Evolutionary conservation across 2,888 invertebrate genomes (phyloP), one percentile per base, ranked within the genome.

Genomic region (Epirrhoe alternata): DNA sequence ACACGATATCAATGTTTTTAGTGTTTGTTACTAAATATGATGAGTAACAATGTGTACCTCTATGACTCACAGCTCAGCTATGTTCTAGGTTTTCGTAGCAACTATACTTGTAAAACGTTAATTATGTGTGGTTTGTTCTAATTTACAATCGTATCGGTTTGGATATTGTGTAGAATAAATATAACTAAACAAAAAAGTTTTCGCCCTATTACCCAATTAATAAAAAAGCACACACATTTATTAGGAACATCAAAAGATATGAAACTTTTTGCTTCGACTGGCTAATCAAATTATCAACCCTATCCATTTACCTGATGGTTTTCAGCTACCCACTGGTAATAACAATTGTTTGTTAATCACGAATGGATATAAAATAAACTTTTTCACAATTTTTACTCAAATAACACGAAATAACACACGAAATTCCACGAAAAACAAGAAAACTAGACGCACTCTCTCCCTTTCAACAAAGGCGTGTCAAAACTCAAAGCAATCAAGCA

Each of bases 381-480:
- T 33, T 49, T 8, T 33, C 42, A 56, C 17, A 31, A 56, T 51
- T 0, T 56, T 16, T 42, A 33, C 14, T 16, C 24, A n/a, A 56
- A 42, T 55, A 45, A 5, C 42, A 55, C 55, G 16, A 50, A 54
- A 31, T 35, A 61, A 6, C 47, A 30, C 42, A 51, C 4, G 31
- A 56, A 30, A 17, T 30, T 16, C 4, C 4, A 5, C n/a, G 30
- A 60, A 54, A 54, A 49, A 51, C 5, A 49, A 33, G n/a, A 61
- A 35, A 49, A 50, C n/a, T 38, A 6, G n/a, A 61, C 17, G 24
- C 31, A 10, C n/a, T 50, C 24, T 7, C 14, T n/a, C 55, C 58
- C 35, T 50, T 35, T 49, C 17, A 49, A 33, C 33, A 58, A 57
- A 58, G 58, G 58, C 50, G 58, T 58, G 58, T 58, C 58, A 57